phyloP scores from a whole-genome alignment of 2,113 vertebrate species.

The Rissa tridactyla region DNA sequence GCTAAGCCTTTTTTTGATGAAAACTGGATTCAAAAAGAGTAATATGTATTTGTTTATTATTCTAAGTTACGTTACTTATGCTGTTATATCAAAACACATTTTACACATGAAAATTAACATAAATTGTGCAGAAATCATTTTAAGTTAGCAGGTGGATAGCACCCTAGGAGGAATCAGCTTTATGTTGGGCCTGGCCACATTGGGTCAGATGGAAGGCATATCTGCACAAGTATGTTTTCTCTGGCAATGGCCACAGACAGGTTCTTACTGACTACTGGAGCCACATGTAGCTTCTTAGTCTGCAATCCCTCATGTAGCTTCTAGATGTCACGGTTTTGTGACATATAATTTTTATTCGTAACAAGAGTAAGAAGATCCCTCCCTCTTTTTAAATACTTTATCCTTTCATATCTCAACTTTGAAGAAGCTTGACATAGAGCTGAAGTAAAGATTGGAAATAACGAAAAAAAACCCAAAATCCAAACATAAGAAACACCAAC shows the following conservation, averaged over 20 bases:
- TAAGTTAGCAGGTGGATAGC: background rate
- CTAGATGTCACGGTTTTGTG: background rate
- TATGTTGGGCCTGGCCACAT: background rate
- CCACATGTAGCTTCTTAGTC: background rate
- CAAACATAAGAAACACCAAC: background rate
- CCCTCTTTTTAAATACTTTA: background rate
- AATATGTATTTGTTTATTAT: background rate
- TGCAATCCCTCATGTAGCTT: background rate
- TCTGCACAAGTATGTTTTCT: background rate
- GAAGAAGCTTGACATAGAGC: background rate
- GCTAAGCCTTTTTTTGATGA: background rate
- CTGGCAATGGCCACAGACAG: background rate
- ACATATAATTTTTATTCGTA: background rate
- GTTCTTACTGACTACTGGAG: background rate
- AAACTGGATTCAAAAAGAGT: background rate
- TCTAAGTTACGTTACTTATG: background rate
- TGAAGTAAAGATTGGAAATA: background rate
- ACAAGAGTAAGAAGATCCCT: background rate
- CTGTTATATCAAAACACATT: background rate
- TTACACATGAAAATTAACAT: background rate
- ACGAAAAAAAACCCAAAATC: background rate
- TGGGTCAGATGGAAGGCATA: background rate
- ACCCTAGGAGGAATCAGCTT: background rate
- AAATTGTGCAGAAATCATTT: background rate
- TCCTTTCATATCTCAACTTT: background rate